Percentiles rank a stretch among this genome's conserved stretches.
phyloP scores from a whole-genome alignment of 2,113 vertebrate species.

The Oplegnathus fasciatus region DNA sequence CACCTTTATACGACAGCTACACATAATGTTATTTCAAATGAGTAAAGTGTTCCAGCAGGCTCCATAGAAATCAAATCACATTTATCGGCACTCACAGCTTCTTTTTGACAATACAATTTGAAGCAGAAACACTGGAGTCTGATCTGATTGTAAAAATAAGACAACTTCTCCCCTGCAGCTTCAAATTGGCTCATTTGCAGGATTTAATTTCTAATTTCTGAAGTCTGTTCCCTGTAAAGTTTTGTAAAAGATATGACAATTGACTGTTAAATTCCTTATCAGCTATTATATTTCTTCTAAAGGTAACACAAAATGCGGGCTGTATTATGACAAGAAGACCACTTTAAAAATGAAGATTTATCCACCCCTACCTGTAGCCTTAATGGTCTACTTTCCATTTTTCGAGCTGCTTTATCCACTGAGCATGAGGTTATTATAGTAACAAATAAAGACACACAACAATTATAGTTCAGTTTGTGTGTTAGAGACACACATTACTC shows the following conservation, averaged over 20 bases:
- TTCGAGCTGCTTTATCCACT: background rate
- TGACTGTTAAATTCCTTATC: background rate
- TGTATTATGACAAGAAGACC: background rate
- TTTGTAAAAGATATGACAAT: background rate
- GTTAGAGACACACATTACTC: background rate
- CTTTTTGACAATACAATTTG: background rate
- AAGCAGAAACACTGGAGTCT: background rate
- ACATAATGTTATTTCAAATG: slow-evolving; percentile 8
- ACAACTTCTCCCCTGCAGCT: background rate
- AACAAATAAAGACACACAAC: slow-evolving; percentile 6
- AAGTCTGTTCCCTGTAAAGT: background rate
- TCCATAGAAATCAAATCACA: slow-evolving; percentile 11
- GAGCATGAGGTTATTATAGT: background rate
- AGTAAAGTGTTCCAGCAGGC: background rate
- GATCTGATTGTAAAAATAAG: background rate
- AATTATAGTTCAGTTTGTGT: background rate
- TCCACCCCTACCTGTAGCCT: slow-evolving; percentile 1
- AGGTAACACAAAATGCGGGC: slow-evolving; percentile 1
- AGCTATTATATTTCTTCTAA: background rate
- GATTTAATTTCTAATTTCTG: slow-evolving; percentile 16
- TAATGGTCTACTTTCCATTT: background rate
- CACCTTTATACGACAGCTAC: background rate
- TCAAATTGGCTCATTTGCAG: slow-evolving; percentile 15
- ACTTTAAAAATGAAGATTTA: background rate
- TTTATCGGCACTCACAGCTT: background rate